Base-by-base conservation (phyloP, 2,113 vertebrate species). In the Poicephalus meyeri region DNA sequence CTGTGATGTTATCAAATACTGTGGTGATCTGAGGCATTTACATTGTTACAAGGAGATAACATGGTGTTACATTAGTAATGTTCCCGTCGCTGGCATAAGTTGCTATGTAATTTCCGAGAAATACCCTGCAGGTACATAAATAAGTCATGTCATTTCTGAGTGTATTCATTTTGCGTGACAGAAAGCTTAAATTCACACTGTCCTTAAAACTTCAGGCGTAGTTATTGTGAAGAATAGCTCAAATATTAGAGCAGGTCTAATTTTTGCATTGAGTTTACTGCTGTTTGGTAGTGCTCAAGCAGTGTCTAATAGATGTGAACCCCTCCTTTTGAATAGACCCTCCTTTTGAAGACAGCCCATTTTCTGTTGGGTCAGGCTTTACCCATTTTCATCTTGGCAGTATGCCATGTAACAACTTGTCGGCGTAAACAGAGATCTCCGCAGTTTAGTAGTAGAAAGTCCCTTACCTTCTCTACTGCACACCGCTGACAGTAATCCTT, bases 91-190 rank as follows among this genome's bases (percentile, higher is more conserved):
- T 94, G 79, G 58, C 86, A 65, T 89, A 93, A 92, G 90, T 82
- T 95, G 86, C 88, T 82, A 13, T 92, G 92, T 85, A 87, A 87
- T 96, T 97, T 96, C 66, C 84, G 92, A 87, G 93, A 93, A 89
- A 63, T 85, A 91, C 86, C 96, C 92, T 91, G 91, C 84, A 92
- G 96, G 91, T 95, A 93, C 86, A 94, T 91, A 92, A 95, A 94
- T 94, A 95, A 96, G 83, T 95, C 84, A 94, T 96, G 56, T 58
- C 53, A 73, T 61, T 79, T 93, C 80, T 89, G 66, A 79, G 49
- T 63, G 63, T 70, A 92, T 94, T 91, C 86, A 80, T 94, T 96
- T 87, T 93, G 78, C 80, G 93, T 93, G 84, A 84, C 88, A 80
- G 87, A 92, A 95, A 95, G 63, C 86, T 82, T 91, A 73, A 88